phyloP scores from a whole-genome alignment of 2,797 vertebrate species.

The Poecilia gillii region DNA sequence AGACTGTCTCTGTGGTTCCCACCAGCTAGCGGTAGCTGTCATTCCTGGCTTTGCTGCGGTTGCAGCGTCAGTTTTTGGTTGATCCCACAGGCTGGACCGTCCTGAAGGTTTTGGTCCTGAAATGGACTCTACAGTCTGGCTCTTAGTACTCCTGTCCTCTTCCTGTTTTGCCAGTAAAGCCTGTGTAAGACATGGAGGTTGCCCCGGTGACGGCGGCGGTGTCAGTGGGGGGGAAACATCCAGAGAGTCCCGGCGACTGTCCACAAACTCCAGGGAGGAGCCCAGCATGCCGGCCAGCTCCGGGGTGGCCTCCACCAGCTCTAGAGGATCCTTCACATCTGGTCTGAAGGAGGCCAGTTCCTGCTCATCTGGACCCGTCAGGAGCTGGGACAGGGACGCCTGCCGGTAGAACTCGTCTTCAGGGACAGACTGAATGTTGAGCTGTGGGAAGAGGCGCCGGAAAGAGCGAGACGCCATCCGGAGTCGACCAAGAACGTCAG shows the following conservation, averaged over 20 bases:
- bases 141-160: background rate
- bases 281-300: slow-evolving; percentile 91
- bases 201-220: slow-evolving; percentile 1
- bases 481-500: slow-evolving; percentile 88
- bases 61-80: background rate
- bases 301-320: slow-evolving; percentile 90
- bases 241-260: slow-evolving; percentile 74
- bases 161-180: background rate
- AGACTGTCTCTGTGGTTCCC: slow-evolving; percentile 21
- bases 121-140: slow-evolving; percentile 1
- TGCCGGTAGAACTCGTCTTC: slow-evolving; percentile 92
- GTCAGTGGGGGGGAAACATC: slow-evolving; percentile 35
- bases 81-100: slow-evolving; percentile 24
- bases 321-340: slow-evolving; percentile 88
- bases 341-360: slow-evolving; percentile 84
- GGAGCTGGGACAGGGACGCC: slow-evolving; percentile 90
- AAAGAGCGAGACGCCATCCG: slow-evolving; percentile 91
- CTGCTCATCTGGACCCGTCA: slow-evolving; percentile 87
- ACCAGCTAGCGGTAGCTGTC: background rate
- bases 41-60: background rate
- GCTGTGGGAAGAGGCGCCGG: slow-evolving; percentile 87
- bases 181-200: background rate
- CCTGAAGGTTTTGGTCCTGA: background rate
- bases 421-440: slow-evolving; percentile 88
- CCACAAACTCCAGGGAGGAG: slow-evolving; percentile 88